A percentile compares a stretch with the other conserved stretches of the same genome.
Conservation (phyloP, 2,113 vertebrate species). For the Cephalopterus ornatus region DNA sequence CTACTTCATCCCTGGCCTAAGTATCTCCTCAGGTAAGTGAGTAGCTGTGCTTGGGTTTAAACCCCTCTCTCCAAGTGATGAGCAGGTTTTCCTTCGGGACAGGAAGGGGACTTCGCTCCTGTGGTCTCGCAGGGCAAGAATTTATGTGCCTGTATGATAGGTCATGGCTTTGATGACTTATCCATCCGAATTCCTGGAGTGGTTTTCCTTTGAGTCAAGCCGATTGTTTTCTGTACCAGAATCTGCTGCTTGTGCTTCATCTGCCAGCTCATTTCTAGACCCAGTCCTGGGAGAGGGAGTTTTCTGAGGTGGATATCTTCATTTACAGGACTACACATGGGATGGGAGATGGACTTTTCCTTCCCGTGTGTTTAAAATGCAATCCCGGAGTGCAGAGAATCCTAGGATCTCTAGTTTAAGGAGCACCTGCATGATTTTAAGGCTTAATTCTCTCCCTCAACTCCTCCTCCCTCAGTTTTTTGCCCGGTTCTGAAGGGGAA, state of each 20-base stretch:
- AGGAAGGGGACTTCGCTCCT: neutral
- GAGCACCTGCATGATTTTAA: neutral
- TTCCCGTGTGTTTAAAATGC: neutral
- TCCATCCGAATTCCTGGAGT: neutral
- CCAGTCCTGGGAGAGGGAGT: neutral
- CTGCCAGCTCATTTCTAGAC: neutral
- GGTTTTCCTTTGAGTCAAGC: conserved; percentile 25
- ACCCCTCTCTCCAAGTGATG: neutral
- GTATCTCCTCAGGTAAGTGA: neutral
- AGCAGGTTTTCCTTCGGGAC: neutral
- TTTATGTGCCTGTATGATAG: neutral
- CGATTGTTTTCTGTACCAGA: neutral
- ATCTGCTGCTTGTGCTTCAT: neutral
- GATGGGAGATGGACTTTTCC: neutral
- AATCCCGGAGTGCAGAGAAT: neutral
- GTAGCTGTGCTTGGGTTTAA: neutral
- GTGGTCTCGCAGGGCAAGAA: neutral
- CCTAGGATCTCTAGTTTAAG: neutral
- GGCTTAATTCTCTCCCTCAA: neutral
- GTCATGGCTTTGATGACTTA: neutral
- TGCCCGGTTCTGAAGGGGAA: conserved; percentile 68
- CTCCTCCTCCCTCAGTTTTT: conserved; percentile 58
- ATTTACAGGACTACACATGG: neutral
- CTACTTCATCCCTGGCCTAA: neutral
- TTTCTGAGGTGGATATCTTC: neutral